These are phyloP conservation scores for Merluccius polli DNA, from an alignment of 2,797 vertebrate genomes.

Conservation along the genomic window DNA sequence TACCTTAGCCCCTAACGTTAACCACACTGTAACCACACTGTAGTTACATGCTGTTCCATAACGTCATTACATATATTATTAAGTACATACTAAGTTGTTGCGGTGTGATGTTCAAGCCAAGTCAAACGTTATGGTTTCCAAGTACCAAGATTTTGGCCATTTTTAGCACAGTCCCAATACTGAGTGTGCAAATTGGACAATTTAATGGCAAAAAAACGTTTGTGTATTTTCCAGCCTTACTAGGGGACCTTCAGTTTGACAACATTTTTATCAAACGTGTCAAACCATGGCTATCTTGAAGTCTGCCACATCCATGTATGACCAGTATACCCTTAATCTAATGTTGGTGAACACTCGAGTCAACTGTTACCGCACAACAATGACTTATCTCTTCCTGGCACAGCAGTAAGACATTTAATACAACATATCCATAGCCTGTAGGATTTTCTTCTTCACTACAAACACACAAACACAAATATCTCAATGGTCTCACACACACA, in stretches of 20 bases:
- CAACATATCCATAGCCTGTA: not conserved
- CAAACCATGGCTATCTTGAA: not conserved
- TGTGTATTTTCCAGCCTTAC: not conserved
- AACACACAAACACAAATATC: not conserved
- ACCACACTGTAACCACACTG: not conserved
- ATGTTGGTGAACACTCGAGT: not conserved
- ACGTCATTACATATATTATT: not conserved
- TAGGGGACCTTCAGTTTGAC: not conserved
- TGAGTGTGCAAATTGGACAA: not conserved
- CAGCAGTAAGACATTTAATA: not conserved
- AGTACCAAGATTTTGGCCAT: not conserved
- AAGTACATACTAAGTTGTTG: not conserved
- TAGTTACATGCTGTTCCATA: not conserved
- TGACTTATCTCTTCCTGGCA: not conserved
- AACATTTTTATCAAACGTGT: not conserved
- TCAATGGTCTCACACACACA: not conserved
- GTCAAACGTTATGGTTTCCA: not conserved
- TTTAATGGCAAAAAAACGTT: not conserved
- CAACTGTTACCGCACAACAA: not conserved
- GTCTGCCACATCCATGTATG: not conserved
- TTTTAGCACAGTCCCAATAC: not conserved
- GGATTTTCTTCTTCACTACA: not conserved
- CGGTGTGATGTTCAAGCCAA: not conserved
- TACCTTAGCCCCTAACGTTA: not conserved
- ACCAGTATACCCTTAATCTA: not conserved